Evolutionary conservation across 1,140 invertebrate species (phyloP).

Genomic region (Antheraea pernyi): DNA sequence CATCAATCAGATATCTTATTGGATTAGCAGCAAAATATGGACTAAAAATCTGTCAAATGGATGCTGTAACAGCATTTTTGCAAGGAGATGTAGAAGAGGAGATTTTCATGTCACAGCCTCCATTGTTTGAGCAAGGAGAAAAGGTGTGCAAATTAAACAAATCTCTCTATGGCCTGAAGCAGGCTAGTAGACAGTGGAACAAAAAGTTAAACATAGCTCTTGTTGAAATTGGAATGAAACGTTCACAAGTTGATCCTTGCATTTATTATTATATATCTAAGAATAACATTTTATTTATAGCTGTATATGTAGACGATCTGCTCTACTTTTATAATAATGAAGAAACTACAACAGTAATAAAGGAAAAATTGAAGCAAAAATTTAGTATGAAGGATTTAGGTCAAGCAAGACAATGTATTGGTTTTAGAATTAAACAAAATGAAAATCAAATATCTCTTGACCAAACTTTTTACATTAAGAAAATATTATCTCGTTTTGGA

Average conservation of each 20-base stretch:
- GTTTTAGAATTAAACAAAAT: slow-evolving; percentile 43
- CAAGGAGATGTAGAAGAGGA: no score
- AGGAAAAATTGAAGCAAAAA: slow-evolving; percentile 43
- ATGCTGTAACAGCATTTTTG: no score
- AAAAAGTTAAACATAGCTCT: slow-evolving; percentile 31
- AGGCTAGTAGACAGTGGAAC: slow-evolving; percentile 43
- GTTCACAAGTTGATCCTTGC: slow-evolving; percentile 38
- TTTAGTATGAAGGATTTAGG: slow-evolving; percentile 36
- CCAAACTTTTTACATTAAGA: no score
- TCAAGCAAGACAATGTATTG: slow-evolving; percentile 39
- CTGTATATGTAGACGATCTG: slow-evolving; percentile 48
- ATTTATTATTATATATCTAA: slow-evolving; percentile 38
- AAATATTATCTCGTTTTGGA: no score
- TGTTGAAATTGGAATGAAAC: slow-evolving; percentile 23
- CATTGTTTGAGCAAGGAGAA: slow-evolving; percentile 42
- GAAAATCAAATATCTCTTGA: no score
- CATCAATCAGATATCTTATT: no score
- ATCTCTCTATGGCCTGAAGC: slow-evolving; percentile 25
- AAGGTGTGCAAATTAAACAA: slow-evolving; percentile 47
- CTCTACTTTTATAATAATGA: slow-evolving; percentile 36
- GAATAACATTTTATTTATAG: slow-evolving; percentile 28
- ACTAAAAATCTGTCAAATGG: no score
- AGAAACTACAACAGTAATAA: slow-evolving; percentile 29
- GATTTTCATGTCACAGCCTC: slow-evolving; percentile 43
- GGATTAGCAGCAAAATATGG: no score